Conservation (phyloP, 2,888 invertebrate species). For the Caenorhabditis zanzibari region DNA sequence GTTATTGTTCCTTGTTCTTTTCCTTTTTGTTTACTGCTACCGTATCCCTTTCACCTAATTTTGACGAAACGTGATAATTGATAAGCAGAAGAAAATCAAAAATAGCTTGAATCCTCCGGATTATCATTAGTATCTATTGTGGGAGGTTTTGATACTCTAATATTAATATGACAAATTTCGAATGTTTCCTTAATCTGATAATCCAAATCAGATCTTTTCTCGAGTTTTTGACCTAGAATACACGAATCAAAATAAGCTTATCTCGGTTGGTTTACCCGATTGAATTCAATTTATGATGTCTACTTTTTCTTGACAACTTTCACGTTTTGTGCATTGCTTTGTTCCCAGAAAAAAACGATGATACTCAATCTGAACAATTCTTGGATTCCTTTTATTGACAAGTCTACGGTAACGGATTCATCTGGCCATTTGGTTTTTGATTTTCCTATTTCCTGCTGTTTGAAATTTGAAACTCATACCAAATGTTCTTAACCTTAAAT, state of each 20-base stretch:
- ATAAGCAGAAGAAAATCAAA: neutral
- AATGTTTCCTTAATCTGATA: constrained; percentile 6
- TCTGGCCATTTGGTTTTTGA: constrained; percentile 9
- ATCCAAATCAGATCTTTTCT: constrained; percentile 28
- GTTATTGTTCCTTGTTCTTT: constrained; percentile 33
- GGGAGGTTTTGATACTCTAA: constrained; percentile 4
- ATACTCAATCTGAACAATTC: neutral
- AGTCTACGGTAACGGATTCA: neutral
- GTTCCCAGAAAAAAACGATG: neutral
- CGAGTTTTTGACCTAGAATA: constrained; percentile 22
- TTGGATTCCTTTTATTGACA: too few species aligned
- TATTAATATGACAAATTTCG: constrained; percentile 31
- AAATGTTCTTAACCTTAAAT: constrained; percentile 21
- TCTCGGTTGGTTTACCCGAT: constrained; percentile 13
- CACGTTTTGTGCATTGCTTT: constrained; percentile 10
- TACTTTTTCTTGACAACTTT: constrained; percentile 15
- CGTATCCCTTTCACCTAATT: constrained; percentile 10
- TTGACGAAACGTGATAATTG: constrained; percentile 12
- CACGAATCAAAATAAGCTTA: constrained; percentile 3
- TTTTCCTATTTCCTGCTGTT: neutral
- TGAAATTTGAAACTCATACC: constrained; percentile 19
- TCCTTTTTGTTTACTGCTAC: constrained; percentile 1
- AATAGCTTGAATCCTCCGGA: neutral
- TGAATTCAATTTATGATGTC: constrained; percentile 32
- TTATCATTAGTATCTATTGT: constrained; percentile 10